phyloP scores from a whole-genome alignment of 2,797 vertebrate species.

The Manis pentadactyla region DNA sequence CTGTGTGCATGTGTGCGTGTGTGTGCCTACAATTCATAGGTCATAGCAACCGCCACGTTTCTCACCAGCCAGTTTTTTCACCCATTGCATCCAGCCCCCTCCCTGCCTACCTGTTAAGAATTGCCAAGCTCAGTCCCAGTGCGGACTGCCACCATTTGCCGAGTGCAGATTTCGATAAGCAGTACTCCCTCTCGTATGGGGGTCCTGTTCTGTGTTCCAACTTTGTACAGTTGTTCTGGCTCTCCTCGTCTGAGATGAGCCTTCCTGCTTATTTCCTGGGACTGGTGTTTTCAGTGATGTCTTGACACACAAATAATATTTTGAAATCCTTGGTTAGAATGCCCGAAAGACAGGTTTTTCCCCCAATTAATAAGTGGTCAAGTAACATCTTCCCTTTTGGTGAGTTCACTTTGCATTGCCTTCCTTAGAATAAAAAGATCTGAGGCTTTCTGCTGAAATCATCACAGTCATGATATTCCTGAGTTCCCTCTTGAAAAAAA shows the following conservation, averaged over 20 bases:
- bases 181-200: background rate
- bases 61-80: background rate
- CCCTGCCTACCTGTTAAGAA: background rate
- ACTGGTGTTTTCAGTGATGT: background rate
- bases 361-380: constrained; percentile 1
- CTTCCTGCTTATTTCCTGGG: background rate
- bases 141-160: background rate
- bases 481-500: background rate
- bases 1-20: accelerated
- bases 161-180: background rate
- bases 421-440: constrained; percentile 69
- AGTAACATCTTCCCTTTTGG: constrained; percentile 8
- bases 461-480: background rate
- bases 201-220: background rate
- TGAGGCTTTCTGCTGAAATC: constrained; percentile 53
- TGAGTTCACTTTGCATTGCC: constrained; percentile 21
- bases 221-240: background rate
- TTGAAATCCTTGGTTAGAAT: constrained; percentile 26
- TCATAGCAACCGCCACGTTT: background rate
- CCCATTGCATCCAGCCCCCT: background rate
- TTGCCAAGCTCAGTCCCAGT: background rate
- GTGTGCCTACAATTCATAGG: background rate
- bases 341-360: background rate
- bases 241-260: background rate
- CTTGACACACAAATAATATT: background rate